phyloP scores from a whole-genome alignment of 2,797 vertebrate genomes.

The Pygocentrus nattereri region DNA sequence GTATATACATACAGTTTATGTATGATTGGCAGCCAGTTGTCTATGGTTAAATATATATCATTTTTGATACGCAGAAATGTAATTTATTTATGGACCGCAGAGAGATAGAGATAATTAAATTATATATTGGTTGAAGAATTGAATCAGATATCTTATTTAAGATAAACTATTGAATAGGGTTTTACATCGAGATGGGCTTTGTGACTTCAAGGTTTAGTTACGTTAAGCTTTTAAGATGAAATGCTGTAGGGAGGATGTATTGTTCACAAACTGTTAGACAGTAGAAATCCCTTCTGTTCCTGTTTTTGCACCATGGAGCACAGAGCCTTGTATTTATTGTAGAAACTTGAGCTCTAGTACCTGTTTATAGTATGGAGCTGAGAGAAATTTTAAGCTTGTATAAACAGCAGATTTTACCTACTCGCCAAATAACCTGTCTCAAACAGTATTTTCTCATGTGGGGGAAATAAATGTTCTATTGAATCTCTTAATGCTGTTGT shows the following conservation, averaged over 20 bases:
- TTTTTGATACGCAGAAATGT: constrained; percentile 88
- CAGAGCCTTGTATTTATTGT: constrained; percentile 95
- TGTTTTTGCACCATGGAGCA: constrained; percentile 78
- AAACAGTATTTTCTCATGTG: constrained; percentile 92
- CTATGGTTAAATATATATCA: constrained; percentile 76
- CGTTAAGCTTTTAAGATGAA: constrained; percentile 69
- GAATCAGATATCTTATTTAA: constrained; percentile 81
- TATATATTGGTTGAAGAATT: constrained; percentile 81
- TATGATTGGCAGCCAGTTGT: constrained; percentile 69
- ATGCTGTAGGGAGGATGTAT: constrained; percentile 60
- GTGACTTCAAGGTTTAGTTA: constrained; percentile 78
- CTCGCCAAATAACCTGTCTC: constrained; percentile 89
- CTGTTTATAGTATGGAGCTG: constrained; percentile 88
- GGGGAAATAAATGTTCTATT: constrained; percentile 94
- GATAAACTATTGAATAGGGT: constrained; percentile 68
- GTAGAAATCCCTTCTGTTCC: constrained; percentile 63
- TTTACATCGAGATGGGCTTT: constrained; percentile 75
- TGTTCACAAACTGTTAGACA: constrained; percentile 63
- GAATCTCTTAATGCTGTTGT: constrained; percentile 65
- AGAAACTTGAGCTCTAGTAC: constrained; percentile 86
- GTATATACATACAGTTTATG: constrained; percentile 41
- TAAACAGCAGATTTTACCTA: constrained; percentile 90
- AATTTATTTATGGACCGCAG: constrained; percentile 87
- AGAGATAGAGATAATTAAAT: constrained; percentile 78
- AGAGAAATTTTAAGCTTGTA: constrained; percentile 92